Conservation (phyloP, 2,113 vertebrate species). For the Benitochromis conjunctus region DNA sequence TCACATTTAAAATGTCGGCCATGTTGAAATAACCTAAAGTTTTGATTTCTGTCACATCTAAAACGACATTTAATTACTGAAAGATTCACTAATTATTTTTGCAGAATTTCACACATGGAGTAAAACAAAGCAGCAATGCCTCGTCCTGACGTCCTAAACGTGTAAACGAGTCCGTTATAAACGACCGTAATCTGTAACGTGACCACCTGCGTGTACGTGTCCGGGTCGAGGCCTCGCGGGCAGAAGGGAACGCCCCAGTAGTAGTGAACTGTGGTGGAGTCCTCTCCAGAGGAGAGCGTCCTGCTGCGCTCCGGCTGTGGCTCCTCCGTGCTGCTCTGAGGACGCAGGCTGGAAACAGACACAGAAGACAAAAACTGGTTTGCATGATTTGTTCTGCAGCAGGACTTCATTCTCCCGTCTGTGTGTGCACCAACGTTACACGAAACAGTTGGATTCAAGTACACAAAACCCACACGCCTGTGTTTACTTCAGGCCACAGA, state of each 20-base stretch:
- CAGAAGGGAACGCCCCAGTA: constrained; percentile 98
- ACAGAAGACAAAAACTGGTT: background rate
- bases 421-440: background rate
- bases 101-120: background rate
- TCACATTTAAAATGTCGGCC: background rate
- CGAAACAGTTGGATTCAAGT: background rate
- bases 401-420: background rate
- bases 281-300: background rate
- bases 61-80: background rate
- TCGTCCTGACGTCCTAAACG: background rate
- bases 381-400: rapidly evolving
- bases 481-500: background rate
- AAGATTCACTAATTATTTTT: background rate
- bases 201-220: constrained; percentile 83
- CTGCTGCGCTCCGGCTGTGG: background rate
- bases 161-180: too few species aligned
- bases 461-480: background rate
- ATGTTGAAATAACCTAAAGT: background rate
- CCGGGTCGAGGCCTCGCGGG: constrained; percentile 85
- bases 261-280: constrained; percentile 78
- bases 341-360: background rate
- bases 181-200: background rate
- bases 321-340: background rate
- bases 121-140: rapidly evolving
- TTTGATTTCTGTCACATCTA: background rate